Evolutionary conservation across 2,797 vertebrate genomes (phyloP).

Genomic region (Coranthus polyacanthus): DNA sequence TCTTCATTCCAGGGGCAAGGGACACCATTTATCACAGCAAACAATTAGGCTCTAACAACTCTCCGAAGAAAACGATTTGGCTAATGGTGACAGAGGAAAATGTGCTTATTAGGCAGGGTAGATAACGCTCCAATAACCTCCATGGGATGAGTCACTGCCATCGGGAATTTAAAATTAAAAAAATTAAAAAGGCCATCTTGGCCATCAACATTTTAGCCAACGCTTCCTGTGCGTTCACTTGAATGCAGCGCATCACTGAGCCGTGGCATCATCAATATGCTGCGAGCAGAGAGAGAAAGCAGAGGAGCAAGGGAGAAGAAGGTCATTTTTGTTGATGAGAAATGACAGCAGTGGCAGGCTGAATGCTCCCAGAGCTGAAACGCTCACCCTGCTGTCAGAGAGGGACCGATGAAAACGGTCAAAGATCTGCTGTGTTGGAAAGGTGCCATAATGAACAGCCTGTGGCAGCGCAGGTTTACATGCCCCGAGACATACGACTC

Average conservation of each 20-base stretch:
- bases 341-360: slow-evolving; percentile 60
- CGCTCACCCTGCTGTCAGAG: slow-evolving; percentile 56
- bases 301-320: slow-evolving; percentile 26
- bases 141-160: slow-evolving; percentile 11
- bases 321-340: slow-evolving; percentile 67
- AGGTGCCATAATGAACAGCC: slow-evolving; percentile 34
- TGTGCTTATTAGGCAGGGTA: slow-evolving; percentile 68
- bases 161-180: slow-evolving; percentile 5
- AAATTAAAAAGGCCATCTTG: slow-evolving; percentile 23
- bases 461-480: slow-evolving; percentile 25
- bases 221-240: slow-evolving; percentile 5
- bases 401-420: slow-evolving; percentile 35
- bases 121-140: slow-evolving; percentile 56
- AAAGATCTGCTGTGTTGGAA: slow-evolving; percentile 36
- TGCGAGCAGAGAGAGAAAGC: slow-evolving; percentile 32
- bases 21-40: slow-evolving; percentile 66
- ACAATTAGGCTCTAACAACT: slow-evolving; percentile 70
- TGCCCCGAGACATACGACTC: slow-evolving; percentile 17
- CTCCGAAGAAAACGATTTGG: slow-evolving; percentile 58
- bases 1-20: slow-evolving; percentile 54
- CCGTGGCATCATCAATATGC: slow-evolving; percentile 59
- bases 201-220: slow-evolving; percentile 23
- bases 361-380: slow-evolving; percentile 56
- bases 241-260: slow-evolving; percentile 26
- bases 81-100: slow-evolving; percentile 67